Evolutionary conservation across 2,888 invertebrate genomes (phyloP), one percentile per base, ranked within the genome.

Genomic region (Eurytoma adleriae): DNA sequence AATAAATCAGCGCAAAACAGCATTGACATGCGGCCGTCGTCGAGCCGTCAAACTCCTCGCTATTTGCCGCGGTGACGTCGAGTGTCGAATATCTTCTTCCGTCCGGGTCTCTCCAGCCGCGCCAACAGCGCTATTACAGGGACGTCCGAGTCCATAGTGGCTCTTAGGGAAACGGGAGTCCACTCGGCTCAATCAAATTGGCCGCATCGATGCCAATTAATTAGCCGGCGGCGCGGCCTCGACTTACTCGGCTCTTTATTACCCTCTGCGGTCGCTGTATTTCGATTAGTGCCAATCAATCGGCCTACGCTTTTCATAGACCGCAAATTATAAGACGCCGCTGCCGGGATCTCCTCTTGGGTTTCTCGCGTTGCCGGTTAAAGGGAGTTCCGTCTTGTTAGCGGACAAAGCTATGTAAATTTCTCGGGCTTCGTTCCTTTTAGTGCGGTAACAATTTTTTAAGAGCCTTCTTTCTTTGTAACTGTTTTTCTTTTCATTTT

Each of bases 201-300:
- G 83, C 83, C 82, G 85, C 86, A 87, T 86, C 86, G 87, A 87
- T 86, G 85, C 85, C 85, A 87, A 87, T 88, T 88, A 87, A 87
- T 88, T 88, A 87, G 85, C 83, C 83, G 68, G 85, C 83, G 85
- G 86, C 85, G 84, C 68, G 61, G 16, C 54, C 20, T 75, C 27
- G 40, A 40, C 30, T 16, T 24, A 20, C 48, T 14, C 27, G 62
- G 56, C 50, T 77, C 64, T 56, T 27, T 48, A 20, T 78, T 48
- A n/a, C n/a, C 54, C 61, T 27, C 5, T 20, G 12, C 20, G 13
- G 27, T 10, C 30, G 56, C 54, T 40, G 10, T 54, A 56, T 56
- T 69, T 71, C 57, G 20, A 67, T 75, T 50, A 71, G 13, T 56
- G 30, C 24, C 64, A 40, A 62, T 76, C 61, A 62, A 62, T 1